Conservation (phyloP, 2,113 vertebrate species). For the Chloropsis cyanopogon region DNA sequence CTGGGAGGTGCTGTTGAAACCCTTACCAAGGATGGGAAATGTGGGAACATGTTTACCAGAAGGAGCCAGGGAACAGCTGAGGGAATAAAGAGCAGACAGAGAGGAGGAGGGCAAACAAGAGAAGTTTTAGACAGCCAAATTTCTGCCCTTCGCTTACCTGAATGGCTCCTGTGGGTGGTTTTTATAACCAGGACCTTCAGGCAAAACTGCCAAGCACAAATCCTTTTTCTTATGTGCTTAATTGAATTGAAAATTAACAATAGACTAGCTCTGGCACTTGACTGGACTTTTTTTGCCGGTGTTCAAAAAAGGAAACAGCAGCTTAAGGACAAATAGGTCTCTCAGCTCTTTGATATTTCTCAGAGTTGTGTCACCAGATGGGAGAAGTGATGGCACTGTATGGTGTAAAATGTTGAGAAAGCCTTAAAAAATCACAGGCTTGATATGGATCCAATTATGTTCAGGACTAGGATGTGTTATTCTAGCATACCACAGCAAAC, state of each 20-base stretch:
- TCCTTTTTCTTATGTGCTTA: neutral
- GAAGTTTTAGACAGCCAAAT: neutral
- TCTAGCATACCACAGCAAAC: neutral
- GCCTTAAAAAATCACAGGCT: neutral
- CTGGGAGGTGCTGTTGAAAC: neutral
- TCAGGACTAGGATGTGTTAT: neutral
- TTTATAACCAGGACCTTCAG: neutral
- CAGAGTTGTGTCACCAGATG: neutral
- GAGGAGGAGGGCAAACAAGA: neutral
- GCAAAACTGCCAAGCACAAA: neutral
- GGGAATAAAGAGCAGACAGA: neutral
- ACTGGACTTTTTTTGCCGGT: neutral
- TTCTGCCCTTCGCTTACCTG: neutral
- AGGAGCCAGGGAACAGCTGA: neutral
- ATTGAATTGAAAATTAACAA: constrained; percentile 44
- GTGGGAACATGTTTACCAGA: neutral
- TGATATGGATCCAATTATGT: neutral
- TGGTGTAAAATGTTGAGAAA: neutral
- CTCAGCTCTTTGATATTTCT: constrained; percentile 1
- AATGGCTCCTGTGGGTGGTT: neutral
- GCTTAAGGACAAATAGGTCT: constrained; percentile 43
- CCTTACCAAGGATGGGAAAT: fast-evolving
- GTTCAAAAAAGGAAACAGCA: constrained; percentile 24
- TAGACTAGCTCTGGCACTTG: neutral
- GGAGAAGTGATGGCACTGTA: neutral